Percentiles rank a stretch among this genome's conserved stretches.
Evolutionary conservation across 1,140 invertebrate species (phyloP).

Genomic region (Anthonomus grandis): DNA sequence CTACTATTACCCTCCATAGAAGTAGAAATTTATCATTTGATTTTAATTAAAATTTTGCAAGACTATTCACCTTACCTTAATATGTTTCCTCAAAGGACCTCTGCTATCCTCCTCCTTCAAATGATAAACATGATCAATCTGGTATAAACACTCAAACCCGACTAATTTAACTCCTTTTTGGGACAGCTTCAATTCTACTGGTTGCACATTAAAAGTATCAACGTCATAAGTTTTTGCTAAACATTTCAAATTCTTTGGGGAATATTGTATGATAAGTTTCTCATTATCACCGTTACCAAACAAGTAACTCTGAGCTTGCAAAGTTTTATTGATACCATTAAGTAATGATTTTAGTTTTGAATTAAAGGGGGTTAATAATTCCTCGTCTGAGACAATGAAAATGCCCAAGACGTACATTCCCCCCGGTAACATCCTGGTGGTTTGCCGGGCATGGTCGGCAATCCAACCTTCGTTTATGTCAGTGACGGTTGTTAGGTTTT

Average conservation of each 20-base stretch:
- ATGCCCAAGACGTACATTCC: conserved; percentile 71
- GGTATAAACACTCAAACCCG: conserved; percentile 64
- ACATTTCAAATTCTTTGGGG: conserved; percentile 50
- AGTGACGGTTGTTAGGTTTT: conserved; percentile 32
- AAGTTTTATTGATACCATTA: conserved; percentile 54
- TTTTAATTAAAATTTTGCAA: background rate
- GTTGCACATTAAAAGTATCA: conserved; percentile 49
- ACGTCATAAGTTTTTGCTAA: conserved; percentile 51
- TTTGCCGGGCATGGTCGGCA: conserved; percentile 67
- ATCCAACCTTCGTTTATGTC: conserved; percentile 61
- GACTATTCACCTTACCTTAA: conserved; percentile 34
- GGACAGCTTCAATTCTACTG: conserved; percentile 64
- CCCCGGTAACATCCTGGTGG: conserved; percentile 78
- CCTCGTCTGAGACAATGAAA: conserved; percentile 60
- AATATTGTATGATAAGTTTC: conserved; percentile 54
- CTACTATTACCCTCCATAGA: no score
- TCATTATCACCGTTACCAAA: conserved; percentile 55
- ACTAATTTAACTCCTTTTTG: conserved; percentile 63
- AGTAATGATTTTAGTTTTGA: conserved; percentile 58
- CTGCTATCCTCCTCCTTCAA: conserved; percentile 30
- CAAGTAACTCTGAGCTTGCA: conserved; percentile 56
- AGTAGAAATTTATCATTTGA: no score
- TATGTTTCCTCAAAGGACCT: conserved; percentile 39
- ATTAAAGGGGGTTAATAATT: conserved; percentile 57
- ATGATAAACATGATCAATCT: conserved; percentile 57